These are phyloP conservation scores for Bugula neritina DNA, from an alignment of 2,888 invertebrate genomes.

Conservation along the genomic window DNA sequence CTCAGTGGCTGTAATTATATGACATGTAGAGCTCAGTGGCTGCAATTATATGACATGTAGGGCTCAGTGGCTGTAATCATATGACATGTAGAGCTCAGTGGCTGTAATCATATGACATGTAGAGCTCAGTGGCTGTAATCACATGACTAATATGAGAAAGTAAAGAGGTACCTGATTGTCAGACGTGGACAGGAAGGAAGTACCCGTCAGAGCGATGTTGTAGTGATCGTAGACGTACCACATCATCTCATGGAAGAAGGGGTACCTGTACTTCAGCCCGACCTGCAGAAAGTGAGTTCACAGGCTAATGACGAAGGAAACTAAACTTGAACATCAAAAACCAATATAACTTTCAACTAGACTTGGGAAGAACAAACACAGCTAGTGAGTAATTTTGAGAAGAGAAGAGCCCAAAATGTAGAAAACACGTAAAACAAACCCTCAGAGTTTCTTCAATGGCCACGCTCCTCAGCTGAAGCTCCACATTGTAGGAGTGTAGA, in stretches of 20 bases:
- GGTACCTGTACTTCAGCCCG: conserved; percentile 93
- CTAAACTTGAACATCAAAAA: neutral
- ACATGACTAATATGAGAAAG: no score
- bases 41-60: conserved; percentile 33
- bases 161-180: conserved; percentile 10
- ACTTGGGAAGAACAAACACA: neutral
- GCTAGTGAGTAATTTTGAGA: no score
- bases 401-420: no score
- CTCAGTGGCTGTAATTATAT: conserved; percentile 14
- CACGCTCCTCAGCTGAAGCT: conserved; percentile 89
- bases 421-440: conserved; percentile 61
- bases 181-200: neutral
- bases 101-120: conserved; percentile 33
- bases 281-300: conserved; percentile 60
- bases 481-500: conserved; percentile 88
- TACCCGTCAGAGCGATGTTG: conserved; percentile 75
- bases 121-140: neutral
- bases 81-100: no score
- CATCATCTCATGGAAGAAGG: conserved; percentile 94
- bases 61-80: conserved; percentile 14
- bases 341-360: neutral
- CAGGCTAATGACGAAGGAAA: neutral
- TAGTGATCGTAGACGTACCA: conserved; percentile 95
- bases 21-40: no score
- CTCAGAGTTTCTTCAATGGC: conserved; percentile 91